Percentiles rank a stretch among this genome's conserved stretches.
These are phyloP conservation scores for Drosophila anceps DNA, from an alignment of 2,888 invertebrate species.

Conservation along the genomic window DNA sequence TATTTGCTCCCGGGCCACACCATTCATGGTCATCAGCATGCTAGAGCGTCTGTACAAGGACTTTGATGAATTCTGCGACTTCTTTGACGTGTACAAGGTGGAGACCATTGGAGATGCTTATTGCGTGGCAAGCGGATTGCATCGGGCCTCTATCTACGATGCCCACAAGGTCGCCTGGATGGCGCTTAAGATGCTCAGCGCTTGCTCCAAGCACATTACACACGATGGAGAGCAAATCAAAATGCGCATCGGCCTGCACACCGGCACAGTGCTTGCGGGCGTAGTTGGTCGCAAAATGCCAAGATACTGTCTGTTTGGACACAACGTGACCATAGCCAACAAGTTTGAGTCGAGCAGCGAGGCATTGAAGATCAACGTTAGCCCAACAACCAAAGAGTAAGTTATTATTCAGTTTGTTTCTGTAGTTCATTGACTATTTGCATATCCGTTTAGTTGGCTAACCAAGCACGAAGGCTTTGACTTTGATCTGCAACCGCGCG, in stretches of 20 bases:
- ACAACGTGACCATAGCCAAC: conserved; percentile 97
- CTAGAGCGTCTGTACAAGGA: conserved; percentile 96
- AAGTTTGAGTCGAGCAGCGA: conserved; percentile 98
- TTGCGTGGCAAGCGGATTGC: conserved; percentile 97
- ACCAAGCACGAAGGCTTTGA: conserved; percentile 90
- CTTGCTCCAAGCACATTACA: conserved; percentile 93
- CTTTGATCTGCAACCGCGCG: conserved; percentile 90
- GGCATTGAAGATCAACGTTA: conserved; percentile 95
- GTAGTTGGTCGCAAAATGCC: conserved; percentile 94
- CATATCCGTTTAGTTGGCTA: conserved; percentile 88
- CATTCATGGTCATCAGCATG: conserved; percentile 98
- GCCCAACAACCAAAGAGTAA: conserved; percentile 96
- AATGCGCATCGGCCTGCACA: conserved; percentile 98
- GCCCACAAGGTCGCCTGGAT: conserved; percentile 98
- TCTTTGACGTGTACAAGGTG: conserved; percentile 98
- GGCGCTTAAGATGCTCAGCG: conserved; percentile 97
- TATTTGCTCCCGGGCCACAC: conserved; percentile 97
- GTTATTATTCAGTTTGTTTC: conserved; percentile 70
- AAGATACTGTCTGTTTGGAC: conserved; percentile 97
- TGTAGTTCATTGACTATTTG: not conserved
- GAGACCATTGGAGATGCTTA: conserved; percentile 99
- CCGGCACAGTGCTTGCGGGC: conserved; percentile 96
- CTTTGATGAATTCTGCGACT: conserved; percentile 96
- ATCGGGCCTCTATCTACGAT: conserved; percentile 93
- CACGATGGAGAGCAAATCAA: conserved; percentile 95